Conservation (phyloP, 2,888 invertebrate species). For the Schrankia costaestrigalis region DNA sequence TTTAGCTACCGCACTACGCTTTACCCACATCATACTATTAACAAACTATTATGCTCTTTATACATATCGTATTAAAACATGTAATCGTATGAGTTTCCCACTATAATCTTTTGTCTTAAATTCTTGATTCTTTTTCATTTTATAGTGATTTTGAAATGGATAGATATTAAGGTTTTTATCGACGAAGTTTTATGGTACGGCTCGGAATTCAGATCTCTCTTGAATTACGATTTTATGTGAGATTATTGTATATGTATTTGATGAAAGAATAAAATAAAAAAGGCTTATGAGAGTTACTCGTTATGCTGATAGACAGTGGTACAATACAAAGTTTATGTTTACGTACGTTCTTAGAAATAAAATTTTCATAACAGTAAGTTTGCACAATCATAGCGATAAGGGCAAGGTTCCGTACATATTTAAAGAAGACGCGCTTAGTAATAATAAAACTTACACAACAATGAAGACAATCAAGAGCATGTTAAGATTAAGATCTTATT, state of each 20-base stretch:
- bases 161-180: conserved; percentile 31
- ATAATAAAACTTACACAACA: too few relatives aligned
- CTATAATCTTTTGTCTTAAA: conserved; percentile 31
- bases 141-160: conserved; percentile 31
- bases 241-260: conserved; percentile 32
- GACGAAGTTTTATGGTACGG: conserved; percentile 29
- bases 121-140: conserved; percentile 33
- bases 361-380: too few relatives aligned
- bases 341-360: too few relatives aligned
- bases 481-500: too few relatives aligned
- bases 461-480: too few relatives aligned
- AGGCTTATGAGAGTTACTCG: conserved; percentile 19
- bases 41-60: conserved; percentile 17
- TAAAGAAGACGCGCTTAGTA: too few relatives aligned
- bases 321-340: too few relatives aligned
- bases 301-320: conserved; percentile 8
- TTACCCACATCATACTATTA: conserved; percentile 40
- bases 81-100: conserved; percentile 2
- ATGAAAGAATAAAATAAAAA: conserved; percentile 26
- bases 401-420: too few relatives aligned
- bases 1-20: conserved; percentile 44
- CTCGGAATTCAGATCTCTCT: conserved; percentile 23
- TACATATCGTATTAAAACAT: conserved; percentile 1
- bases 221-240: conserved; percentile 30
- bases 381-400: too few relatives aligned